Conservation (phyloP, 2,113 vertebrate species). For the Morphnarchus princeps region DNA sequence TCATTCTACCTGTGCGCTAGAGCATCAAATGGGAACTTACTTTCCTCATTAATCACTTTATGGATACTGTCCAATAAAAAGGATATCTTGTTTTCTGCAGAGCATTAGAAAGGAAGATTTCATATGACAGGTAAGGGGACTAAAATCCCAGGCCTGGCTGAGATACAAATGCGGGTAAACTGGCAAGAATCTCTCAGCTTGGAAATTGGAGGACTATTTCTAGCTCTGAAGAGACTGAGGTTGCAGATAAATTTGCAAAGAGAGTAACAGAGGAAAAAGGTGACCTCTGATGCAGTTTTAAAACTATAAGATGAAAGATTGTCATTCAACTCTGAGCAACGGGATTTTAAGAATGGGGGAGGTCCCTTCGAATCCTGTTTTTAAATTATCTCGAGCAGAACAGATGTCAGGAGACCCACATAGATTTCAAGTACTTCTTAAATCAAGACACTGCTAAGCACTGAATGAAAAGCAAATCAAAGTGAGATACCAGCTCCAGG, state of each 20-base stretch:
- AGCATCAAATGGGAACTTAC: neutral
- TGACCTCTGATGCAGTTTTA: neutral
- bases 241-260: neutral
- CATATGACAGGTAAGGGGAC: neutral
- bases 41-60: conserved; percentile 28
- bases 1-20: neutral
- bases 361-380: neutral
- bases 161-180: neutral
- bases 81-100: neutral
- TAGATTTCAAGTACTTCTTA: neutral
- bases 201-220: neutral
- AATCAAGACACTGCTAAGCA: neutral
- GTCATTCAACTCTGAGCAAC: neutral
- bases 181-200: neutral
- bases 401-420: neutral
- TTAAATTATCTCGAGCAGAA: neutral
- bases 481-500: neutral
- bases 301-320: neutral
- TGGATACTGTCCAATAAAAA: neutral
- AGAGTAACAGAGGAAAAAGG: neutral
- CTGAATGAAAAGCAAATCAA: neutral
- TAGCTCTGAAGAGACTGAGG: neutral
- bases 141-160: neutral
- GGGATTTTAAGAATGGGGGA: neutral
- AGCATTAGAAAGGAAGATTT: conserved; percentile 2